Evolutionary conservation across 1,140 invertebrate species (phyloP).

Genomic region (Drosophila pectinifera): DNA sequence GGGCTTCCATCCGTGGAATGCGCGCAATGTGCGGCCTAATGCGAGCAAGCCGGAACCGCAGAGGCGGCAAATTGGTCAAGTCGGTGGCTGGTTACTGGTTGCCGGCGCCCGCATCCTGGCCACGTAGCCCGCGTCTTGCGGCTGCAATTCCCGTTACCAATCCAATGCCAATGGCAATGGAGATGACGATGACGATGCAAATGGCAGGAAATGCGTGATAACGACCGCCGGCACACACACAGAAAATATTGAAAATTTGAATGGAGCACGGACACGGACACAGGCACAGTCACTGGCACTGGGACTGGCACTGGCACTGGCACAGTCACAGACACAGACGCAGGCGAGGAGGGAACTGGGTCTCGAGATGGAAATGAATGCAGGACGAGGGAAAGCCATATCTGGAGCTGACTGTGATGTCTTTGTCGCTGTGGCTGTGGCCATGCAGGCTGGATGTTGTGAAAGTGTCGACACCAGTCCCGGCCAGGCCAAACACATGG

Average conservation of each 20-base stretch:
- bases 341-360: constrained; percentile 4
- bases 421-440: constrained; percentile 30
- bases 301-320: neutral
- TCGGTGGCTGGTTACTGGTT: constrained; percentile 30
- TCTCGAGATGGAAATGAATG: constrained; percentile 47
- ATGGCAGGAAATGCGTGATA: constrained; percentile 83
- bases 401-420: constrained; percentile 38
- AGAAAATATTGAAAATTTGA: constrained; percentile 76
- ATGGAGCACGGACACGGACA: constrained; percentile 29
- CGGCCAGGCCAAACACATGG: constrained; percentile 73
- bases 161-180: constrained; percentile 38
- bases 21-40: constrained; percentile 45
- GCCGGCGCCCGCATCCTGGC: constrained; percentile 7
- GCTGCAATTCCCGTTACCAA: constrained; percentile 30
- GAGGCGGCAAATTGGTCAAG: constrained; percentile 77
- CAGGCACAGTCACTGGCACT: neutral
- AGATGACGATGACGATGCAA: constrained; percentile 54
- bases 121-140: constrained; percentile 42
- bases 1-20: neutral
- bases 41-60: constrained; percentile 66
- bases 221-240: constrained; percentile 67
- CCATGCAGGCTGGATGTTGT: constrained; percentile 58
- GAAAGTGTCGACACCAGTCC: constrained; percentile 78
- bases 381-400: constrained; percentile 27
- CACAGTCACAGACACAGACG: neutral